Base-by-base conservation (phyloP, 2,797 vertebrate genomes). In the Dermochelys coriacea region DNA sequence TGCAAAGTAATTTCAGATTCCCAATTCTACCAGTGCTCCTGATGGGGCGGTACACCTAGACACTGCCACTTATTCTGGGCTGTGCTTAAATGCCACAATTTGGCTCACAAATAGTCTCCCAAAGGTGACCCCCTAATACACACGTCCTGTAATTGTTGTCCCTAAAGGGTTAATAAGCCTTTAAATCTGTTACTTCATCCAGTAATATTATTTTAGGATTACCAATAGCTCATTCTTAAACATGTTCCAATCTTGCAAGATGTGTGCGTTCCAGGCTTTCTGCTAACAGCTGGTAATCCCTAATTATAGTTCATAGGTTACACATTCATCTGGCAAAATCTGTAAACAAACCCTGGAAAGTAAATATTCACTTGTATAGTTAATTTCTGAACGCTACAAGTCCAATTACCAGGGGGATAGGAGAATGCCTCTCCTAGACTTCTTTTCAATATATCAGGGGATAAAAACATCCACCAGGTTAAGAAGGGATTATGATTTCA, bases 231-330 rank as follows among this genome's bases (percentile, higher is more conserved):
- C 90, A 82, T 95, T 97, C 96, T 95, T 88, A 96, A 97, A 95
- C 89, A 84, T 8, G 12, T 95, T 97, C 89, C 92, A 91, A 96
- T 92, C 92, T 96, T 93, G 84, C 80, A 96, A 96, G 89, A 94
- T 96, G 84, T 95, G 95, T 95, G 95, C 96, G 96, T 98, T 97
- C 94, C 92, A 96, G 89, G 83, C 91, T 97, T 97, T 97, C 96
- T 97, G 88, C 86, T 96, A 98, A 97, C 97, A 98, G 98, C 97
- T 98, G 98, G 97, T 97, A 98, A 97, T 95, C 95, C 94, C 94
- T 97, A 97, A 98, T 98, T 98, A 97, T 95, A 97, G 97, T 98
- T 98, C 96, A 97, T 86, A 84, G 97, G 95, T 96, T 97, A 97
- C 71, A 94, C 80, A 90, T 94, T 98, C 95, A 96, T 97, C 96